Conservation (phyloP, 2,113 vertebrate species). For the Sinocyclocheilus anshuiensis region DNA sequence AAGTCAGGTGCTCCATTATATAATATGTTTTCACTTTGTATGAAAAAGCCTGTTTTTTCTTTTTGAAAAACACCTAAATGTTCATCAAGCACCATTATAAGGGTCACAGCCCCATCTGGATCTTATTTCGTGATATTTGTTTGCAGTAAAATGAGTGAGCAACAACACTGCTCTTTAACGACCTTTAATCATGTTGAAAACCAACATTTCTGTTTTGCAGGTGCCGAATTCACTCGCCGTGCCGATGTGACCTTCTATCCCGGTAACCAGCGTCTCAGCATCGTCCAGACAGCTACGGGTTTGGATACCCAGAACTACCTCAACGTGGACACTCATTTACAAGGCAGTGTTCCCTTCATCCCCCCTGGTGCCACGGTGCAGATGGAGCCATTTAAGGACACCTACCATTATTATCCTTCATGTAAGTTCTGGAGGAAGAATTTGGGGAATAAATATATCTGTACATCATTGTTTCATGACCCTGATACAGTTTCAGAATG, state of each 20-base stretch:
- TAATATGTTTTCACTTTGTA: constrained; percentile 33
- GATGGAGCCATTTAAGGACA: constrained; percentile 85
- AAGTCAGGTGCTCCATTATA: constrained; percentile 48
- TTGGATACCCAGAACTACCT: constrained; percentile 88
- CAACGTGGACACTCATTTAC: constrained; percentile 80
- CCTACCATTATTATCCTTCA: constrained; percentile 86
- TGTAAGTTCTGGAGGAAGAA: constrained; percentile 69
- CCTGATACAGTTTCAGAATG: neutral
- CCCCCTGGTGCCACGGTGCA: constrained; percentile 76
- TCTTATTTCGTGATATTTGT: constrained; percentile 37
- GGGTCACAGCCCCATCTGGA: constrained; percentile 41
- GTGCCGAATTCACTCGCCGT: constrained; percentile 84
- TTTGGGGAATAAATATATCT: neutral
- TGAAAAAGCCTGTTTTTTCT: neutral
- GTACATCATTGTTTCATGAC: neutral
- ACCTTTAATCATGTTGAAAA: neutral
- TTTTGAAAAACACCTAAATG: constrained; percentile 3
- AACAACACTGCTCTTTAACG: neutral
- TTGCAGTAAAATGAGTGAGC: constrained; percentile 23
- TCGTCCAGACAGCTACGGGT: constrained; percentile 83
- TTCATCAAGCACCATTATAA: constrained; percentile 37
- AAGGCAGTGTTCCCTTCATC: constrained; percentile 82
- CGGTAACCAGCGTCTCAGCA: constrained; percentile 79
- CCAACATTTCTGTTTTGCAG: constrained; percentile 65
- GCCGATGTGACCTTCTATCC: constrained; percentile 88